A percentile compares a stretch with the other conserved stretches of the same genome.
Evolutionary conservation across 2,888 invertebrate species (phyloP).

Genomic region (Capitulum mitella): DNA sequence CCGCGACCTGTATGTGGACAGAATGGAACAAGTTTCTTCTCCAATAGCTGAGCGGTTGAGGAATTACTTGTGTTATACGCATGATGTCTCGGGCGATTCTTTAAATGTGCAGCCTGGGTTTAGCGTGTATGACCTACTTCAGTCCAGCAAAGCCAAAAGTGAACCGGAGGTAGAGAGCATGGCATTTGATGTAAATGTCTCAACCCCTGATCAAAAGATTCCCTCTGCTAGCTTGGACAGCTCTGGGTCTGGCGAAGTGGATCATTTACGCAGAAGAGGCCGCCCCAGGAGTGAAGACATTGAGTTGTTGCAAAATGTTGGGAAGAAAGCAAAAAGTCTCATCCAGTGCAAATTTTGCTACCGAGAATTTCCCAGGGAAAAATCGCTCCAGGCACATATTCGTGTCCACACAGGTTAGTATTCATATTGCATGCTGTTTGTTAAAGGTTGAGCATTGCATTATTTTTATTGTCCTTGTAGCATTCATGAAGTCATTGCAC

Average conservation of each 20-base stretch:
- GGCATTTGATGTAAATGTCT: background rate
- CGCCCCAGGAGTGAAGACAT: slow-evolving; percentile 23
- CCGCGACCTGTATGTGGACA: too few relatives aligned
- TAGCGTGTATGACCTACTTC: slow-evolving; percentile 23
- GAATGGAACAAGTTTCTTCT: background rate
- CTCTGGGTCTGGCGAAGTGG: background rate
- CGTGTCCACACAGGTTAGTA: slow-evolving; percentile 46
- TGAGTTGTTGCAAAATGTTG: slow-evolving; percentile 10
- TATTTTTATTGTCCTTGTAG: too few relatives aligned
- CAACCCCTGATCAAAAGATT: background rate
- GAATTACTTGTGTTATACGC: slow-evolving; percentile 20
- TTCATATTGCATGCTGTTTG: too few relatives aligned
- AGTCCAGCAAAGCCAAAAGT: slow-evolving; percentile 14
- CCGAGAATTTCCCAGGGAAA: slow-evolving; percentile 65
- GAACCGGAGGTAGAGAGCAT: background rate
- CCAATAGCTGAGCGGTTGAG: slow-evolving; percentile 6
- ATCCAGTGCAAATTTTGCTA: slow-evolving; percentile 64
- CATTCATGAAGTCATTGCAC: too few relatives aligned
- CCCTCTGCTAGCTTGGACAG: too few relatives aligned
- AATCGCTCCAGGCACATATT: slow-evolving; percentile 59
- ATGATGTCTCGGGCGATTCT: background rate
- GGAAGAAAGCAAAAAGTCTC: slow-evolving; percentile 45
- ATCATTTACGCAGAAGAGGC: slow-evolving; percentile 16
- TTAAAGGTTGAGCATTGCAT: too few relatives aligned
- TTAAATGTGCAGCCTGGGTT: slow-evolving; percentile 16